Evolutionary conservation across 37 sponge, comb jelly and placozoan species (phyloP).

Genomic region (Chondrosia reniformis): DNA sequence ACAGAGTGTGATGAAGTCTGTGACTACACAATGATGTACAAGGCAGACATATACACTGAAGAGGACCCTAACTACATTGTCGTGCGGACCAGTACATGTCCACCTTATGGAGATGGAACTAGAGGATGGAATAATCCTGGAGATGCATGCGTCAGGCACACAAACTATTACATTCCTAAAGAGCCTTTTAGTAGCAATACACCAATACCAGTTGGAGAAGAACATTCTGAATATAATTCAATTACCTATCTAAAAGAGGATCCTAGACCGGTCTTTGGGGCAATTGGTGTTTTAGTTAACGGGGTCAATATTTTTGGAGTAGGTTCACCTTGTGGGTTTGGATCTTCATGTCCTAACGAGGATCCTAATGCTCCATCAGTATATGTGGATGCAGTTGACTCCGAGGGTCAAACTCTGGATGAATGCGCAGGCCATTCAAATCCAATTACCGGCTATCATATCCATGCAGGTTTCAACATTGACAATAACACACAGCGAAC

Average conservation of each 20-base stretch:
- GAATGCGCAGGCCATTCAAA: conserved; percentile 59
- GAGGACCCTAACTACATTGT: too few species aligned
- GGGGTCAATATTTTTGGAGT: conserved; percentile 69
- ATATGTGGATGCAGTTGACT: conserved; percentile 69
- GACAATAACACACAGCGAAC: neutral
- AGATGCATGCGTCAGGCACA: conserved; percentile 28
- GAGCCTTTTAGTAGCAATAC: conserved; percentile 14
- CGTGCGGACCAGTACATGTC: too few species aligned
- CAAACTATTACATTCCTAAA: conserved; percentile 32
- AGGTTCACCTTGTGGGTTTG: conserved; percentile 70
- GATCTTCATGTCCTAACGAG: conserved; percentile 44
- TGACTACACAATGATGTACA: too few species aligned
- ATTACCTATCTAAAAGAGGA: conserved; percentile 57
- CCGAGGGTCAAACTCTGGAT: conserved; percentile 70
- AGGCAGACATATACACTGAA: too few species aligned
- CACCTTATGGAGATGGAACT: too few species aligned
- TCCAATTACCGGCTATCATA: conserved; percentile 46
- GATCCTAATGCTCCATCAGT: conserved; percentile 39
- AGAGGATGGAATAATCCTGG: conserved; percentile 52
- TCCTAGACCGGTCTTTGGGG: conserved; percentile 54
- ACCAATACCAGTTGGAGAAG: conserved; percentile 50
- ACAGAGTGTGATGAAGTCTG: too few species aligned
- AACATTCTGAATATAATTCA: conserved; percentile 4
- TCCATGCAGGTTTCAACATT: conserved; percentile 46
- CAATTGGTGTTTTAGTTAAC: conserved; percentile 50